Conservation (phyloP, 2,888 invertebrate species). For the Agrotis ipsilon region DNA sequence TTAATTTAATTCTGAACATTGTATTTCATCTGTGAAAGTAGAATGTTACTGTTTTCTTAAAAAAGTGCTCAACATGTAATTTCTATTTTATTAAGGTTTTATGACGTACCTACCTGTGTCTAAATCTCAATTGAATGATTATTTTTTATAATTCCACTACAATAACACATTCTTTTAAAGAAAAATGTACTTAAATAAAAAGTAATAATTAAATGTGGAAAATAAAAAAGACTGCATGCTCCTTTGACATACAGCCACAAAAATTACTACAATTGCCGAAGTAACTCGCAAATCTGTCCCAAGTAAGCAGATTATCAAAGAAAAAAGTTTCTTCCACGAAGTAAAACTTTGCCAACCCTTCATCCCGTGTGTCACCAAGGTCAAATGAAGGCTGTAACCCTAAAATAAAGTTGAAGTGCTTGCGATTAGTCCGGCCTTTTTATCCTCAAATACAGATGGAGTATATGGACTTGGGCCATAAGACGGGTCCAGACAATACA, state of each 20-base stretch:
- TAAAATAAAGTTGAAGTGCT: constrained; percentile 39
- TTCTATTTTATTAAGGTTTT: no score
- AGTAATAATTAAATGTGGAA: background rate
- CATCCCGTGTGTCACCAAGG: constrained; percentile 5
- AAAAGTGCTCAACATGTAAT: no score
- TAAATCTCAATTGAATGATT: no score
- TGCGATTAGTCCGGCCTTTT: constrained; percentile 34
- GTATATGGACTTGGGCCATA: constrained; percentile 30
- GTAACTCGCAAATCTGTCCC: background rate
- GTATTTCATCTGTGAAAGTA: no score
- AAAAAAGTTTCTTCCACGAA: constrained; percentile 1
- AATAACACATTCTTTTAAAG: no score
- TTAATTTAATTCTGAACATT: no score
- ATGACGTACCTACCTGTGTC: no score
- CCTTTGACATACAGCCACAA: background rate
- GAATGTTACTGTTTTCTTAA: no score
- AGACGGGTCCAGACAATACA: constrained; percentile 56
- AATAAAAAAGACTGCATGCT: background rate
- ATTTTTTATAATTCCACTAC: no score
- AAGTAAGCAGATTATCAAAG: background rate
- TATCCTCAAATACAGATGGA: constrained; percentile 26
- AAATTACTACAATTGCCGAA: background rate
- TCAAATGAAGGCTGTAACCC: constrained; percentile 20
- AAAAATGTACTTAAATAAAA: no score
- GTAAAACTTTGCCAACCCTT: constrained; percentile 10